A percentile compares a stretch with the other conserved stretches of the same genome.
Conservation (phyloP, 1,140 invertebrate species). For the Trichonephila inaurata region DNA sequence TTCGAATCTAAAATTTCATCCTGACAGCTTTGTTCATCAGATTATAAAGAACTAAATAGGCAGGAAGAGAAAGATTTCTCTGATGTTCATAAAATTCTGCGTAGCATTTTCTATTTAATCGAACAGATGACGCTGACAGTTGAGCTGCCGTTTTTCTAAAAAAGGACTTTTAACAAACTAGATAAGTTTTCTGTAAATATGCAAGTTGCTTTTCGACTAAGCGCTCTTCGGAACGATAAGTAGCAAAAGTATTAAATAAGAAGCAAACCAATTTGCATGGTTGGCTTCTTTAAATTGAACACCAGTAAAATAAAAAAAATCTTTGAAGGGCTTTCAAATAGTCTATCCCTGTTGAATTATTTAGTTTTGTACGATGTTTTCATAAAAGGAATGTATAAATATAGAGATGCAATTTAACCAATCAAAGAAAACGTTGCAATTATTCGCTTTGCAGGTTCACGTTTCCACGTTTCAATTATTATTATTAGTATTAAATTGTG, state of each 20-base stretch:
- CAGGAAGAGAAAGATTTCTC: background rate
- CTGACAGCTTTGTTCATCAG: background rate
- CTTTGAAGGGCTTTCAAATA: background rate
- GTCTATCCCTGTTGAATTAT: background rate
- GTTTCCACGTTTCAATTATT: too few species aligned
- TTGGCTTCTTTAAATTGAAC: background rate
- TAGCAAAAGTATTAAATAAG: background rate
- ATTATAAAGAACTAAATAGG: background rate
- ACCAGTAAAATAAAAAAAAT: background rate
- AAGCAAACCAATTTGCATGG: background rate
- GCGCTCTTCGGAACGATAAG: background rate
- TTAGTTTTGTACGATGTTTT: too few species aligned
- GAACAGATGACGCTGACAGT: conserved; percentile 1
- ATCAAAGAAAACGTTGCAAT: too few species aligned
- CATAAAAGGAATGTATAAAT: too few species aligned
- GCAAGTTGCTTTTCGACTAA: background rate
- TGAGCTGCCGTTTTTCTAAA: background rate
- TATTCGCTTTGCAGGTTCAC: too few species aligned
- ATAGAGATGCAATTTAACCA: too few species aligned
- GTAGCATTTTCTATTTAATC: background rate
- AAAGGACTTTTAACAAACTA: background rate
- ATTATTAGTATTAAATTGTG: too few species aligned
- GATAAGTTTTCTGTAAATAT: conserved; percentile 13
- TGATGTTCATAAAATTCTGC: background rate
- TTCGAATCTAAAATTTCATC: background rate